These are phyloP conservation scores for Drosophila ficusphila DNA, from an alignment of 1,140 invertebrate species.

Conservation along the genomic window DNA sequence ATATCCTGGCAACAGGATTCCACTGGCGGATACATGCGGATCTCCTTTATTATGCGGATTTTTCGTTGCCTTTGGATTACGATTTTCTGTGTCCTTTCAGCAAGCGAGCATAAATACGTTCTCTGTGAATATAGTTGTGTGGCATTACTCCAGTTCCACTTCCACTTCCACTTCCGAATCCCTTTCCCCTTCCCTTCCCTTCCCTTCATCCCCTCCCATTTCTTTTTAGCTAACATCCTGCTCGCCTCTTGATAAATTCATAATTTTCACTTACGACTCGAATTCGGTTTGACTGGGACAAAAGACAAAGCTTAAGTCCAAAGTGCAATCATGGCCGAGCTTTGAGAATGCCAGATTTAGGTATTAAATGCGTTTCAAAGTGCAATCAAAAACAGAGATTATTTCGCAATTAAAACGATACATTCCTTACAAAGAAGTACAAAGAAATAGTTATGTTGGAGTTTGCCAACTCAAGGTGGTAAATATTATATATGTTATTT, in stretches of 20 bases:
- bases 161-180: neutral
- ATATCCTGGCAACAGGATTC: constrained; percentile 43
- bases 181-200: neutral
- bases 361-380: neutral
- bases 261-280: constrained; percentile 31
- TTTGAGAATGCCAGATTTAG: neutral
- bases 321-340: constrained; percentile 19
- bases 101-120: neutral
- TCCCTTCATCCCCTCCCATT: no score
- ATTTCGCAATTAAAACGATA: no score
- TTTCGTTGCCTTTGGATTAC: constrained; percentile 44
- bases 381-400: constrained; percentile 1
- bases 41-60: constrained; percentile 37
- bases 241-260: constrained; percentile 27
- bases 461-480: no score
- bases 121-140: neutral
- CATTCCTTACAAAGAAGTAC: no score
- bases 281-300: constrained; percentile 6
- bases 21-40: constrained; percentile 35
- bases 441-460: neutral
- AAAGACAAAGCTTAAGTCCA: constrained; percentile 5
- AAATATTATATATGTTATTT: no score
- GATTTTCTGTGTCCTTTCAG: constrained; percentile 23
- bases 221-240: constrained; percentile 5
- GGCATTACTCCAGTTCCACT: neutral